These are phyloP conservation scores for Eolophus roseicapilla DNA, from an alignment of 2,113 vertebrate species.

Conservation along the genomic window DNA sequence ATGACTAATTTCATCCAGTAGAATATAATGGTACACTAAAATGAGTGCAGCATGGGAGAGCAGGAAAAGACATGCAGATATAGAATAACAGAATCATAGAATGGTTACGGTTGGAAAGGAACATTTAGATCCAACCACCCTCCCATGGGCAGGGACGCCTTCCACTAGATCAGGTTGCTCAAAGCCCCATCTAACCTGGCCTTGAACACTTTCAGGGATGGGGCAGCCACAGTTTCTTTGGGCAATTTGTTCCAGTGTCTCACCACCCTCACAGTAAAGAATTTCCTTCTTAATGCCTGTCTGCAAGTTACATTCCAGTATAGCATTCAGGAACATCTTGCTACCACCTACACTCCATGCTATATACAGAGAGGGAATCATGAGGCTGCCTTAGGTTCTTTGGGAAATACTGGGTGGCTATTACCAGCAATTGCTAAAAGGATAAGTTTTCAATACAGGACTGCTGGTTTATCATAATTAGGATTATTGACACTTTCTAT, in stretches of 20 bases:
- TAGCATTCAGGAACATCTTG: not conserved
- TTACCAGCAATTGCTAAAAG: not conserved
- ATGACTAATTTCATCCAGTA: not conserved
- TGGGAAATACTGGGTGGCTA: not conserved
- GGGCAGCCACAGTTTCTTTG: not conserved
- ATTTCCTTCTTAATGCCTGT: not conserved
- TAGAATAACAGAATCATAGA: not conserved
- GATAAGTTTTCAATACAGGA: not conserved
- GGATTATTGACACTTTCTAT: not conserved
- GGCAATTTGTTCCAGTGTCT: not conserved
- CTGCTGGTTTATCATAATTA: not conserved
- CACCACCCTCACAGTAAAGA: not conserved
- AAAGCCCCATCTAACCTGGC: not conserved
- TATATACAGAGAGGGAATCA: not conserved
- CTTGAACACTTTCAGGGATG: not conserved
- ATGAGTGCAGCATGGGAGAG: not conserved
- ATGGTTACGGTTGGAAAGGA: not conserved
- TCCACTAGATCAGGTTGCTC: not conserved
- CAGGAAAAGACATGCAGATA: not conserved
- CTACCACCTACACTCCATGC: not conserved
- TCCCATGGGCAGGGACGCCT: not conserved
- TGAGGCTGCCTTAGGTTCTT: not conserved
- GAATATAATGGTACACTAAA: not conserved
- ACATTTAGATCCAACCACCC: not conserved
- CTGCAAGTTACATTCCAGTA: not conserved